Evolutionary conservation across 2,888 invertebrate genomes (phyloP).

Genomic region (Yponomeuta plumbellus): DNA sequence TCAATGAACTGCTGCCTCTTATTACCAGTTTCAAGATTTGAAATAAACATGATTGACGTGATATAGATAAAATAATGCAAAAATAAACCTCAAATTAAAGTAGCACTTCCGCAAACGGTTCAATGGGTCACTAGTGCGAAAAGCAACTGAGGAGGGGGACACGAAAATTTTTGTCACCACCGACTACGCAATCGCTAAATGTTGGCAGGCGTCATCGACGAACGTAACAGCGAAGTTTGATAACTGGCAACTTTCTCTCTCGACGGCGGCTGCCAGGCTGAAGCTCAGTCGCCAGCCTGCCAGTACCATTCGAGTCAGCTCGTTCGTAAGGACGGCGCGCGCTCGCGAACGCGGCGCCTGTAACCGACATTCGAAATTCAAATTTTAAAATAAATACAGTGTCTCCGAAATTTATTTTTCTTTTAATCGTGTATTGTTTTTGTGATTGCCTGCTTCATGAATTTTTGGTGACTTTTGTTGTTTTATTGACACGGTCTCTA

Average conservation of each 20-base stretch:
- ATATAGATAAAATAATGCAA: background rate
- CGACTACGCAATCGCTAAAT: slow-evolving; percentile 65
- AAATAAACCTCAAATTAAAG: slow-evolving; percentile 33
- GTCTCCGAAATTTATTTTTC: background rate
- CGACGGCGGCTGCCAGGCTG: slow-evolving; percentile 23
- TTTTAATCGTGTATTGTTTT: background rate
- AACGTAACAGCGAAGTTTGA: slow-evolving; percentile 72
- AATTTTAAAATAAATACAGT: slow-evolving; percentile 29
- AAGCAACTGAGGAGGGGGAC: slow-evolving; percentile 39
- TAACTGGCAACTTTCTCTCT: slow-evolving; percentile 73
- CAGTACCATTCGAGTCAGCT: slow-evolving; percentile 42
- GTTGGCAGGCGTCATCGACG: slow-evolving; percentile 65
- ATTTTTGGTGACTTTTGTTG: slow-evolving; percentile 12
- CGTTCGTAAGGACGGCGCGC: slow-evolving; percentile 57
- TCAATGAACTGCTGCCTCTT: too few species aligned
- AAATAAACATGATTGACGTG: background rate
- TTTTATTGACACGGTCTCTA: background rate
- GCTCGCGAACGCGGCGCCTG: slow-evolving; percentile 43
- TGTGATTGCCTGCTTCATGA: background rate
- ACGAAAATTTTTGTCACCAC: slow-evolving; percentile 69
- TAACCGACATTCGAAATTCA: slow-evolving; percentile 32
- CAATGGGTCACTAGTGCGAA: slow-evolving; percentile 68
- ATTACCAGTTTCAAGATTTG: too few species aligned
- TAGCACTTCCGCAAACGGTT: slow-evolving; percentile 47
- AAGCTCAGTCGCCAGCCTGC: slow-evolving; percentile 13